A percentile compares a stretch with the other conserved stretches of the same genome.
Evolutionary conservation across 2,797 vertebrate species (phyloP).

Genomic region (Crypturellus tataupa): DNA sequence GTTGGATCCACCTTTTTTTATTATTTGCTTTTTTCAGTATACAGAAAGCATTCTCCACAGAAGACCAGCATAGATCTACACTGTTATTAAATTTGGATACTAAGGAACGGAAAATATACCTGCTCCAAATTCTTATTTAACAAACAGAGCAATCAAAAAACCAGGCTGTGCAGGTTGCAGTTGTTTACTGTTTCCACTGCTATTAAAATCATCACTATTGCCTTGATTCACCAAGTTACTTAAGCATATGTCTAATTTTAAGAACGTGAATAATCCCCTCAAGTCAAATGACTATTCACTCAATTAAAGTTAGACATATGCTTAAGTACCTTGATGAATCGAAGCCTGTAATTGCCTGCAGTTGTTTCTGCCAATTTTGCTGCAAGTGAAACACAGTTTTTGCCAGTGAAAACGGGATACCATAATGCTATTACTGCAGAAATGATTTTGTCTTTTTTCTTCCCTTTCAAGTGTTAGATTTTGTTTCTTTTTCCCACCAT

Average conservation of each 20-base stretch:
- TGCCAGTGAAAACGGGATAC: conserved; percentile 22
- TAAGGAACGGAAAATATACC: neutral
- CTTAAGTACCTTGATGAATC: conserved; percentile 48
- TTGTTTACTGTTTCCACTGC: neutral
- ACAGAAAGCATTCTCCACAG: neutral
- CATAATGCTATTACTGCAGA: conserved; percentile 11
- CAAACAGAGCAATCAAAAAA: neutral
- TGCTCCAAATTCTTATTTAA: neutral
- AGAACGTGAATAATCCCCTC: conserved; percentile 29
- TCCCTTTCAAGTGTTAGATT: neutral
- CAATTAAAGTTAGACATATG: conserved; percentile 53
- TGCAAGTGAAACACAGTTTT: conserved; percentile 8
- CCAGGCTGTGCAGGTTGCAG: neutral
- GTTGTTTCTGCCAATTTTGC: conserved; percentile 56
- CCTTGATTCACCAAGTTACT: conserved; percentile 37
- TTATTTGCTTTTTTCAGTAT: neutral
- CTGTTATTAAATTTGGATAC: neutral
- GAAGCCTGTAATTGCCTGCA: conserved; percentile 55
- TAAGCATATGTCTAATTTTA: conserved; percentile 40
- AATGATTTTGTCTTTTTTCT: neutral
- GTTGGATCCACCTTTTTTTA: neutral
- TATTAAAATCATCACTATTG: neutral
- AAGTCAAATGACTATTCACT: conserved; percentile 57
- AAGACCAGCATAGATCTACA: neutral
- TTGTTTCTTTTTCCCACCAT: neutral